Evolutionary conservation across 2,113 vertebrate species (phyloP).

Genomic region (Beaufortia kweichowensis): DNA sequence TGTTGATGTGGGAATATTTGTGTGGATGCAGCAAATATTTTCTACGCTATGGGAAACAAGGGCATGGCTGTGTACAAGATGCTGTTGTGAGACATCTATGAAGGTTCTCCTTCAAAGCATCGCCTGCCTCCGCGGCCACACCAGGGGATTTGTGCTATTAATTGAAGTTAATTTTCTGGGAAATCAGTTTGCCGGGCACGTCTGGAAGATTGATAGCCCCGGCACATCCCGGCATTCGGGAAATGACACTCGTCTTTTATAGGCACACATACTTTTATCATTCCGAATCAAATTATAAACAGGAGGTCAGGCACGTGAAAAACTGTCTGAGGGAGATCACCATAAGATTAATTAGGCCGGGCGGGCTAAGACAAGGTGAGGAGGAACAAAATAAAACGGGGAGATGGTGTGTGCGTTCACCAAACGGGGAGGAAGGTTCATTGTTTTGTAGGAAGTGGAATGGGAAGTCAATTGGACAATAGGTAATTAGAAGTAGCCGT

Average conservation of each 20-base stretch:
- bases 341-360: conserved; percentile 99
- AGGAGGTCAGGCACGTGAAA: conserved; percentile 92
- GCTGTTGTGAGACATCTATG: conserved; percentile 78
- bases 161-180: conserved; percentile 99
- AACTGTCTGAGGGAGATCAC: conserved; percentile 98
- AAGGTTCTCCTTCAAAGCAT: conserved; percentile 97
- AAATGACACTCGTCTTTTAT: conserved; percentile 98
- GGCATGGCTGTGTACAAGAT: conserved; percentile 30
- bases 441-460: conserved; percentile 77
- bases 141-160: conserved; percentile 99
- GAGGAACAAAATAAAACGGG: conserved; percentile 70
- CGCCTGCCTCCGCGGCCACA: conserved; percentile 76
- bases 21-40: conserved; percentile 60
- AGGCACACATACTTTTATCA: conserved; percentile 89
- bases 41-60: conserved; percentile 52
- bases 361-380: conserved; percentile 88
- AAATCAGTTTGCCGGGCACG: conserved; percentile 99
- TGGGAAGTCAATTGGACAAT: conserved; percentile 97
- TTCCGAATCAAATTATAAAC: conserved; percentile 99
- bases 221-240: conserved; percentile 85
- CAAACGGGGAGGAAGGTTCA: conserved; percentile 66
- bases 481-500: conserved; percentile 97
- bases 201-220: conserved; percentile 99
- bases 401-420: conserved; percentile 49
- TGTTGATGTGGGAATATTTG: conserved; percentile 55